These are phyloP conservation scores for Acrocephalus kingi DNA, from an alignment of 2,113 vertebrate genomes.

Conservation along the genomic window DNA sequence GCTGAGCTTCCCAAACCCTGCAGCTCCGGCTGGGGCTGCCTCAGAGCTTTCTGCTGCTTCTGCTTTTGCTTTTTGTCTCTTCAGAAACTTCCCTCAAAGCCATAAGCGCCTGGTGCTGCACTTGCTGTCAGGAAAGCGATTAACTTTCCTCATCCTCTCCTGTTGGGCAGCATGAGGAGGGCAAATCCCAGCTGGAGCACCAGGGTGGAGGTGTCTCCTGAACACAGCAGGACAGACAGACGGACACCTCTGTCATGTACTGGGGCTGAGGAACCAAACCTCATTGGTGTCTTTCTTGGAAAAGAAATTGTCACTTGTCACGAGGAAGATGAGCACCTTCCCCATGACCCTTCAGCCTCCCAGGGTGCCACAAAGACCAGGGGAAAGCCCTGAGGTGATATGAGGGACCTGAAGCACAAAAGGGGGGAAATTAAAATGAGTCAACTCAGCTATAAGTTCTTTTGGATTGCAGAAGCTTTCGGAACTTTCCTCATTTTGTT, in stretches of 20 bases:
- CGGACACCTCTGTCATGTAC: rapidly evolving
- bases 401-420: not conserved
- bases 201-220: not conserved
- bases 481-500: not conserved
- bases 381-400: rapidly evolving
- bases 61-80: not conserved
- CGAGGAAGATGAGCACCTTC: rapidly evolving
- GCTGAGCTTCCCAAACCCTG: not conserved
- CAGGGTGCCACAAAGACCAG: rapidly evolving
- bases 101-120: rapidly evolving
- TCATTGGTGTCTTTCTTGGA: not conserved
- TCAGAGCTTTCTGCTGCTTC: not conserved
- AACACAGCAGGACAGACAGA: not conserved
- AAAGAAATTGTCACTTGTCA: rapidly evolving
- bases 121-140: not conserved
- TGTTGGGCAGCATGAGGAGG: not conserved
- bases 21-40: rapidly evolving
- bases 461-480: not conserved
- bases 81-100: not conserved
- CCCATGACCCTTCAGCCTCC: not conserved
- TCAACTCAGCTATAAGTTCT: not conserved
- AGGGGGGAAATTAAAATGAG: not conserved
- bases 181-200: not conserved
- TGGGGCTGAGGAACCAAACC: not conserved
- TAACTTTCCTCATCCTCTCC: not conserved